phyloP scores from a whole-genome alignment of 2,113 vertebrate species.

The Onychostoma macrolepis region DNA sequence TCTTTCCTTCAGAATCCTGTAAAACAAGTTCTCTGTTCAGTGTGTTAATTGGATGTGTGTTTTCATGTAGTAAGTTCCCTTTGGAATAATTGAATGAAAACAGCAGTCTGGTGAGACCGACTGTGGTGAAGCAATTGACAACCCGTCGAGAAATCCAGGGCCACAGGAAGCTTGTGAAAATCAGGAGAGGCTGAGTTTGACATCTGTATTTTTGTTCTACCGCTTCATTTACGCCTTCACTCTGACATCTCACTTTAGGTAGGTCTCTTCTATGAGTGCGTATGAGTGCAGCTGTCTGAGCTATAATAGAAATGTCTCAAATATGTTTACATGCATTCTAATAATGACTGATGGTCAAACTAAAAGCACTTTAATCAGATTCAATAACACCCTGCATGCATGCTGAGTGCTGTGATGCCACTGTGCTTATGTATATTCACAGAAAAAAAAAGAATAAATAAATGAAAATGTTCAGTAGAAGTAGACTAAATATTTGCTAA shows the following conservation, averaged over 20 bases:
- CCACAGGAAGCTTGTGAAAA: background rate
- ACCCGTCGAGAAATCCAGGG: constrained; percentile 25
- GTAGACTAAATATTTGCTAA: too few relatives aligned
- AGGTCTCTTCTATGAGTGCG: background rate
- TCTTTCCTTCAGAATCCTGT: constrained; percentile 36
- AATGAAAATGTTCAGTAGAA: background rate
- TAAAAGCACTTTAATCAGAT: background rate
- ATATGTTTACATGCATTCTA: background rate
- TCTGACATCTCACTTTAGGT: constrained; percentile 5
- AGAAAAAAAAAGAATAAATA: background rate
- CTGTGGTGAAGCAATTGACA: constrained; percentile 4
- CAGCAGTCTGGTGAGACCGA: constrained; percentile 56
- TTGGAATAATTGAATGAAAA: constrained; percentile 65
- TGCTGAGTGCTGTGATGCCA: background rate
- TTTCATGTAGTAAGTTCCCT: constrained; percentile 64
- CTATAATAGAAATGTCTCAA: background rate
- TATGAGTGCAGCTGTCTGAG: background rate
- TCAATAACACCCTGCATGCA: background rate
- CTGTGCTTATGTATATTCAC: background rate
- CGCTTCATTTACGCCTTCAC: background rate
- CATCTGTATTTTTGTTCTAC: constrained; percentile 20
- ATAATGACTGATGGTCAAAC: background rate
- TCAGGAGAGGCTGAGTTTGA: constrained; percentile 20
- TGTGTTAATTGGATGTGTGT: constrained; percentile 60
- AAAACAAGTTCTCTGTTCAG: constrained; percentile 62